phyloP scores from a whole-genome alignment of 2,113 vertebrate genomes.

The Anser brachyrhynchus region DNA sequence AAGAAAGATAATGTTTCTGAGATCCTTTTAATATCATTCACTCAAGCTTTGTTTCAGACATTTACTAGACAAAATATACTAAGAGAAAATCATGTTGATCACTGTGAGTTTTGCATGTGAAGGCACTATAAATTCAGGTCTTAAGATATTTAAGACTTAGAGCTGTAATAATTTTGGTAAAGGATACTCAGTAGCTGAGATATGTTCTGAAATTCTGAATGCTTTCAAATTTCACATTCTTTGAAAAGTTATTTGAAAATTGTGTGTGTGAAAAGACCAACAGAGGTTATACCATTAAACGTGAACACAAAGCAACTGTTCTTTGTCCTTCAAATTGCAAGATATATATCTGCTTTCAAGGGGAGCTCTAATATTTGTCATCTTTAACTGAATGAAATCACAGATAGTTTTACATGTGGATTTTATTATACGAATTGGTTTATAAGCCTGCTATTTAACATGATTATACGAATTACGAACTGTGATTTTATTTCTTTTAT shows the following conservation, averaged over 20 bases:
- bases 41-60: neutral
- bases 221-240: neutral
- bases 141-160: neutral
- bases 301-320: conserved; percentile 54
- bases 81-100: neutral
- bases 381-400: conserved; percentile 72
- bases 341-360: conserved; percentile 67
- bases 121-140: neutral
- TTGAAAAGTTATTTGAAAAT: conserved; percentile 25
- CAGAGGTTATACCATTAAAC: conserved; percentile 22
- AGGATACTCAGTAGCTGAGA: conserved; percentile 4
- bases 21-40: neutral
- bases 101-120: neutral
- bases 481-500: conserved; percentile 83
- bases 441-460: conserved; percentile 78
- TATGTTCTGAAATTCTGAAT: neutral
- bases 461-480: conserved; percentile 82
- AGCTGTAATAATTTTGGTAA: neutral
- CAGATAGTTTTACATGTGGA: conserved; percentile 76
- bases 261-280: neutral
- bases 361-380: conserved; percentile 71
- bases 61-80: neutral
- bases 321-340: conserved; percentile 53
- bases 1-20: neutral
- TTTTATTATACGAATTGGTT: conserved; percentile 77